Conservation (phyloP, 2,888 invertebrate species). For the Resseliella maxima region DNA sequence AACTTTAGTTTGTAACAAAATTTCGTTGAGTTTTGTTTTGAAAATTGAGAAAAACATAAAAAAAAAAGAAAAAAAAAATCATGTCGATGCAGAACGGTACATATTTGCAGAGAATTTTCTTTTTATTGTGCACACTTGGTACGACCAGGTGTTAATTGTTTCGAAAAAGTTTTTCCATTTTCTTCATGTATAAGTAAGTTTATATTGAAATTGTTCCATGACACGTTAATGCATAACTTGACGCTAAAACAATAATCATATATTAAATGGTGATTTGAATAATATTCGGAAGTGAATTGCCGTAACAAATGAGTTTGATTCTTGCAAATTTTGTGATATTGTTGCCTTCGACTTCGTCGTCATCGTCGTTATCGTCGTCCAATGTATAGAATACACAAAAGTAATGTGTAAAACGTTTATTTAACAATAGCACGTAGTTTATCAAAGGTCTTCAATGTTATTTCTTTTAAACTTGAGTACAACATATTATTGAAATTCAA, state of each 20-base stretch:
- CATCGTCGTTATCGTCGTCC: not conserved
- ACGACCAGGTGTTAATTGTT: too few relatives aligned
- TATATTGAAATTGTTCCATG: not conserved
- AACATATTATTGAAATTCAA: not conserved
- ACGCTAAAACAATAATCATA: too few relatives aligned
- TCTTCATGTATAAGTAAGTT: too few relatives aligned
- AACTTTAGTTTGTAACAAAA: not conserved
- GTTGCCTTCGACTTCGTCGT: too few relatives aligned
- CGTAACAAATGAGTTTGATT: not conserved
- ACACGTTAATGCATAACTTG: too few relatives aligned
- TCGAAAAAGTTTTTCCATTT: not conserved
- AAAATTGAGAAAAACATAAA: too few relatives aligned
- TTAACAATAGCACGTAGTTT: not conserved
- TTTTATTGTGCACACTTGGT: not conserved
- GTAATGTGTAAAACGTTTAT: not conserved
- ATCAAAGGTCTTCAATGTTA: not conserved
- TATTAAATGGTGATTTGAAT: not conserved
- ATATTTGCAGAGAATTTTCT: not conserved
- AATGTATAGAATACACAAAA: not conserved
- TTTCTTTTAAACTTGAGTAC: not conserved
- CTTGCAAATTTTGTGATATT: too few relatives aligned
- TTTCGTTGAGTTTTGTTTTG: not conserved
- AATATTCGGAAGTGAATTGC: not conserved
- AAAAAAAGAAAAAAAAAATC: too few relatives aligned
- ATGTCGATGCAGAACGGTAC: not conserved